Evolutionary conservation across 30 jellyfish, hydroid and myxozoan genomes (phyloP), one percentile per base, ranked within the genome.

Genomic region (Mastigias papua): DNA sequence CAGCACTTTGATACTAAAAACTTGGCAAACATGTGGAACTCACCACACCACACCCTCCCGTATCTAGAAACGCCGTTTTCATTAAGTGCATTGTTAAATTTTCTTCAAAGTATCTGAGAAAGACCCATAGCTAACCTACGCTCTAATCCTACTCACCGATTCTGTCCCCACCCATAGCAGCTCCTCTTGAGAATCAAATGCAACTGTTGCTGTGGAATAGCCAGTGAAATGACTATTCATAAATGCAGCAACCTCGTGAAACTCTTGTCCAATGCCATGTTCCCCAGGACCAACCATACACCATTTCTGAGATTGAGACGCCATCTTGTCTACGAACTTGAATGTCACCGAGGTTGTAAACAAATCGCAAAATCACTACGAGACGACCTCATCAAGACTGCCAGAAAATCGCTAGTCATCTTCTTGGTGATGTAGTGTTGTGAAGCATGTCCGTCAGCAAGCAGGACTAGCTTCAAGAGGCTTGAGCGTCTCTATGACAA

Each of bases 101-200:
- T 46, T 46, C 13, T 16, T 46, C 16, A 46, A 16, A 6, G 60
- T 46, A 16, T 16, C 16, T 6, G 60, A 16, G 13, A 46, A 16
- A 16, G 60, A 46, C 8, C 60, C 60, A 6, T 46, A 46, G 16
- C 60, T 16, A n/a, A 6, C 16, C 8, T 8, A 16, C 60, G 13
- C 16, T 46, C 16, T 58, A 58, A 58, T 23, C 19, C 7, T 54
- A 78, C 97, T 64, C 90, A 95, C 99, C 84, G 99, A 82, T 69
- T 90, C 92, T 1, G 98, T 86, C 30, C 99, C 99, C 19, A 70
- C 99, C 99, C 99, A 95, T 3, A 95, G 42, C 42, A 95, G 80
- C 72, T 95, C 97, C 78, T 95, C 99, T 27, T 78, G 97, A 26
- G 96, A 86, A 82, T 95, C 99, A 81, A 95, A 95, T 21, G 60